Base-by-base conservation (phyloP, 2,797 vertebrate genomes). In the Poeciliopsis paucimaculata region DNA sequence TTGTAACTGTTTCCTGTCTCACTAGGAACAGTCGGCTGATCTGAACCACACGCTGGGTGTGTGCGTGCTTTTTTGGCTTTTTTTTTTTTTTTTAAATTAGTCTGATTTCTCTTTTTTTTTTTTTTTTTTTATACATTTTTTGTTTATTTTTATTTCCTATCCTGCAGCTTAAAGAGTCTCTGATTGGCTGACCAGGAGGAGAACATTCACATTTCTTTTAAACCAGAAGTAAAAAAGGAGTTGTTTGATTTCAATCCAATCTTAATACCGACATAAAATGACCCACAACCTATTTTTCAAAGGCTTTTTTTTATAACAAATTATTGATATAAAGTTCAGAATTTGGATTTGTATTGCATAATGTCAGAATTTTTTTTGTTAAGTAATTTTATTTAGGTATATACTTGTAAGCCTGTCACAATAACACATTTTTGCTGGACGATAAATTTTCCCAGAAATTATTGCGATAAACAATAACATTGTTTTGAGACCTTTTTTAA, bases 1-100 rank as follows among this genome's bases (percentile, higher is more conserved):
- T 91, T 90, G 93, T 91, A 89, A 89, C 90, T 89, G 88, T 88
- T 93, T 94, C 92, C 91, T 93, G 90, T 93, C 90, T 91, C 88
- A 92, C 87, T 74, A 87, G 88, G 88, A 92, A 91, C 91, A 81
- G 84, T 90, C 79, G 66, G 57, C 75, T 83, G 82, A 84, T 78
- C 36, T 84, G 72, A 87, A 80, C 72, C 16, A 20, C 36, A 31
- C 73, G 77, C 26, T 4, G 45, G 13, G 80, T 72, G 73, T 77
- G 68, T 68, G 72, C 43, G 6, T 62, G 72, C 41, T 11, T 60
- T 34, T 70, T 18, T 31, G 64, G 66, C 15, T 8, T 74, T 2
- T 57, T 46, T 72, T 41, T 31, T 53, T 78, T 23, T 78, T 36
- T n/a, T 77, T 16, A 46, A 11, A 39, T 9, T 10, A 36, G 55